Conservation (phyloP, 2,797 vertebrate species). For the Scarus forsteni region DNA sequence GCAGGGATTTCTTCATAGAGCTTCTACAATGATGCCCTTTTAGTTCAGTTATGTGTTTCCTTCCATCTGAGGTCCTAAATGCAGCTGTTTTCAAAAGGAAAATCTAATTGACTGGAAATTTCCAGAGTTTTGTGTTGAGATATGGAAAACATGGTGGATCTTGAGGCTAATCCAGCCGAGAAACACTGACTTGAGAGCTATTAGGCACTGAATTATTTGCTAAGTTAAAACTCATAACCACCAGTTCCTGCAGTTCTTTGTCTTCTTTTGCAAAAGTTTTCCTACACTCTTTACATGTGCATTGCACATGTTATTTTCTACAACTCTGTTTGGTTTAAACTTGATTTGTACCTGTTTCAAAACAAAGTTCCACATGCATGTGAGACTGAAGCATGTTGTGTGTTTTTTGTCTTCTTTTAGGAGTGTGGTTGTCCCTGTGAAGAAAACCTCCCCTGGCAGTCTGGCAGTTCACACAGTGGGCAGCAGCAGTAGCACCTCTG, state of each 20-base stretch:
- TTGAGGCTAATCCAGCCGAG: no score
- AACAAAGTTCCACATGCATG: not conserved
- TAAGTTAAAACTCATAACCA: not conserved
- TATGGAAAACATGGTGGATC: no score
- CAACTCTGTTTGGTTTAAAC: not conserved
- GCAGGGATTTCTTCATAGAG: no score
- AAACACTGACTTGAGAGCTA: not conserved
- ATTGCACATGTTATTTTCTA: not conserved
- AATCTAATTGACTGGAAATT: no score
- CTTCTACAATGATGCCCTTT: no score
- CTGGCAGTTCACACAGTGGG: slow-evolving; percentile 91
- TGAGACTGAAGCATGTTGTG: slow-evolving; percentile 13
- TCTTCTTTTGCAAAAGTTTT: not conserved
- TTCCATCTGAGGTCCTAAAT: no score
- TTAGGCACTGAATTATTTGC: not conserved
- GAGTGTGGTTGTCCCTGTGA: slow-evolving; percentile 96
- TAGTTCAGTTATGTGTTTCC: no score
- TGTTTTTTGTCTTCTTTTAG: slow-evolving; percentile 70
- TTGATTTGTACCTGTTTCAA: not conserved
- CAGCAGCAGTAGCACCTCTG: slow-evolving; percentile 83
- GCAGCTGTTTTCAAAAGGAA: no score
- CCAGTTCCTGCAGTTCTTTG: not conserved
- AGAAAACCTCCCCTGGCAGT: slow-evolving; percentile 91
- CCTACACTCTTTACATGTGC: not conserved
- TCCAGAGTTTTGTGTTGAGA: no score